Conservation (phyloP, 2,888 invertebrate species). For the Agrenia bidenticulata region DNA sequence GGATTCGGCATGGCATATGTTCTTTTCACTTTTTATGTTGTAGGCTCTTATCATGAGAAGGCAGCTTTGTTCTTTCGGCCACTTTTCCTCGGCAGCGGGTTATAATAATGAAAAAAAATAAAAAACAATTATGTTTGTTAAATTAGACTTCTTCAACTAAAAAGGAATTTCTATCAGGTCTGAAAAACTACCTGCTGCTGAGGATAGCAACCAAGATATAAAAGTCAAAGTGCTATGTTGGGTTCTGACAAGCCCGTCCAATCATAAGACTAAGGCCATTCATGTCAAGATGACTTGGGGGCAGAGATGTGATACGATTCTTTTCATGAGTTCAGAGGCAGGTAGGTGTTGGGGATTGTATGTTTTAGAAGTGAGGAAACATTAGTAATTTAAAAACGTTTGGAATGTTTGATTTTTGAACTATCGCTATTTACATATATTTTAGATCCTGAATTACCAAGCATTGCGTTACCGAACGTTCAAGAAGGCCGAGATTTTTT, state of each 20-base stretch:
- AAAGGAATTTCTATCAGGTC: too few species aligned
- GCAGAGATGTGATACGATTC: conserved; percentile 78
- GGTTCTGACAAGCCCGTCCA: conserved; percentile 92
- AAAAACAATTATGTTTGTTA: conserved; percentile 20
- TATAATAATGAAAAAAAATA: too few species aligned
- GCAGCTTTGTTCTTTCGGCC: conserved; percentile 34
- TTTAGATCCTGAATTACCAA: conserved; percentile 70
- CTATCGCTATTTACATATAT: too few species aligned
- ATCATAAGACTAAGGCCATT: conserved; percentile 82
- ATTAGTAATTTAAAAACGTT: too few species aligned
- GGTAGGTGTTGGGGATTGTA: too few species aligned
- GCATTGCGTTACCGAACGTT: conserved; percentile 75
- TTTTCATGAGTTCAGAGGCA: conserved; percentile 81
- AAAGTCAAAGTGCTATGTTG: conserved; percentile 92
- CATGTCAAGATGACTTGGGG: conserved; percentile 97
- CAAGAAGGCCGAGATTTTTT: conserved; percentile 86
- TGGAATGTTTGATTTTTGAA: too few species aligned
- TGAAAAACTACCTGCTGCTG: too few species aligned
- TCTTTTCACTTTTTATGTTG: conserved; percentile 61
- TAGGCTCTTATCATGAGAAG: conserved; percentile 33
- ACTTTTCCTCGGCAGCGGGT: conserved; percentile 40
- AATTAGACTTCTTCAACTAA: too few species aligned
- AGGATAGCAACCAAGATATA: too few species aligned
- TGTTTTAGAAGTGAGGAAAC: too few species aligned
- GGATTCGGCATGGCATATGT: conserved; percentile 77